Evolutionary conservation across 2,113 vertebrate genomes (phyloP), one percentile per base, ranked within the genome.

Genomic region (Dinomys branickii): DNA sequence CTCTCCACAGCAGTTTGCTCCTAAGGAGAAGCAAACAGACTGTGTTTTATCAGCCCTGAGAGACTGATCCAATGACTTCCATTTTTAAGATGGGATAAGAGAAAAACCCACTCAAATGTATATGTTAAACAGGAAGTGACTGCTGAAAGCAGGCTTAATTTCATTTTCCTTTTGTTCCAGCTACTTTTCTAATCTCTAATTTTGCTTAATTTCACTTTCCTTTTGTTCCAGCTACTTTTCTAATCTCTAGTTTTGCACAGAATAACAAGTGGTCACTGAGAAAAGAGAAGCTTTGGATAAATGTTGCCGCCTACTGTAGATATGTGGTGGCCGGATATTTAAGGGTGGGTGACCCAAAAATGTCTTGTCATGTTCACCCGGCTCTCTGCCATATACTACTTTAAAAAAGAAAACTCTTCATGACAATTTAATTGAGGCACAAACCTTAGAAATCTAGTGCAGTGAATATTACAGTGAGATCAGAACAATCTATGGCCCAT

Each of bases 391-490:
- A 90, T 95, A 94, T 61, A 97, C 90, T 78, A 80, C 94, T 94
- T 98, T 96, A 44, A 97, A 71, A 24, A 24, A 47, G 28, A 97
- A 93, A 97, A 97, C 96, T 98, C 98, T 98, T 98, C 96, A 96
- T 96, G 97, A 98, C 98, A 98, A 98, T 98, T 98, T 98, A 98
- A 99, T 99, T 98, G 98, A 99, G 98, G 98, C 96, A 97, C 97
- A 98, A 98, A 98, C 94, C 96, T 98, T 97, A 96, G 96, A 98
- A 97, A 97, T 92, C 78, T 85, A 94, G 96, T 94, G 94, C 92
- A 96, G 95, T 78, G 97, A 97, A 97, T 98, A 98, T 98, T 98
- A 98, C 98, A 98, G 98, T 97, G 96, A 97, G 98, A 98, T 98
- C 98, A 96, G 97, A 98, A 97, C 97, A 98, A 98, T 98, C 98